Base-by-base conservation (phyloP, 2,888 invertebrate species). In the Cheilosia urbana region DNA sequence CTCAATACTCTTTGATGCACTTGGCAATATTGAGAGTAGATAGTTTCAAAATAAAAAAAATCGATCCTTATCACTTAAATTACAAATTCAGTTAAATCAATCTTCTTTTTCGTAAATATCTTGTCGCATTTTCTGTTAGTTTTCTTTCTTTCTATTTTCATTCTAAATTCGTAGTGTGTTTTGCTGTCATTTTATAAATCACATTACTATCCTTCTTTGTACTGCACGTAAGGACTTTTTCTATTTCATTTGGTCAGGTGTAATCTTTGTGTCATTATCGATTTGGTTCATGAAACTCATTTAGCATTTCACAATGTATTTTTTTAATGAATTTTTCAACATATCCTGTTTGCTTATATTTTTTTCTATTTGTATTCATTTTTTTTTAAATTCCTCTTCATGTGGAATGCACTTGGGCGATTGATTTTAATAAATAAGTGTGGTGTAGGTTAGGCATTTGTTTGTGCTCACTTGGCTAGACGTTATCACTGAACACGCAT, bases 21-120 rank as follows among this genome's bases (percentile, higher is more conserved):
- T 42, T 51, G 19, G 27, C n/a, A 73, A 73, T 80, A 78, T 82
- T 82, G 87, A 66, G 37, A 87, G 87, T 66, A 81, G 82, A 82
- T 87, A 87, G 87, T 77, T 87, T 73, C 42, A 1, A 47, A 7
- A 37, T 2, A 45, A 47, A 47, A 47, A 42, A 17, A 51, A 53
- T 55, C 53, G 34, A 34, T 72, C 62, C 27, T 58, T 68, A 40
- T 68, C 42, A 45, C 45, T 60, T 76, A 27, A 76, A 69, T 45
- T 13, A 27, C 51, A 66, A 66, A 15, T 60, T 19, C 17, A 51
- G 21, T 17, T 4, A 27, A 72, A 42, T 21, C 19, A 17, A 49
- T 62, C 58, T 42, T 37, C 24, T 51, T 30, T 42, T 42, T 37
- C 24, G 51, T 42, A 60, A 49, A 60, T 42, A 5, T 45, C 55